Base-by-base conservation (phyloP, 2,113 vertebrate species). In the Phrynosoma platyrhinos region DNA sequence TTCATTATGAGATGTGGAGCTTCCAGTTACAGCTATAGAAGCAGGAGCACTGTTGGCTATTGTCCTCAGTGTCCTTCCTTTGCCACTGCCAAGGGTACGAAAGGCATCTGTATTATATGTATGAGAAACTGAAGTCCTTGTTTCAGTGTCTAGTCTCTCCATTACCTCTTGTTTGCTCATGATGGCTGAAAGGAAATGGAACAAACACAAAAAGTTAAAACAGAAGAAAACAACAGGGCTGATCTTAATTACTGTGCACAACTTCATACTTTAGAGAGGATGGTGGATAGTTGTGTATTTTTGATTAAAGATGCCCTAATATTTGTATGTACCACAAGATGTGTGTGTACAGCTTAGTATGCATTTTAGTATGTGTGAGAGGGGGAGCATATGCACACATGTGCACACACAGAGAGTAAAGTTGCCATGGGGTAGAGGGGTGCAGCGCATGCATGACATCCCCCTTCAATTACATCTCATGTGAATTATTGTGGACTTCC, bases 51-150 rank as follows among this genome's bases (percentile, higher is more conserved):
- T 0, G 0, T 78, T 90, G 10, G 85, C 95, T 71, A 96, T 92
- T 14, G 97, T 97, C 71, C 96, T 94, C 0, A 93, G 93, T 9
- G 95, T 94, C 94, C 84, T 93, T 90, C 97, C 97, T 69, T 95
- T 88, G 4, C 93, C 96, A 75, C 94, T 87, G 5, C 88, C 93
- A 91, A 96, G 84, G 78, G 93, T 94, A 0, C 94, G 96, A 76
- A 95, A 95, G 9, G 94, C 88, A 93, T 96, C 97, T 71, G 93
- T 79, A 13, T 89, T 89, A 87, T 94, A 92, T 0, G 87, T 36
- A 1, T 91, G 93, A 81, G 90, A 75, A 62, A 79, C 79, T 23
- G 92, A 88, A 77, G 91, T 94, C 91, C 91, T 94, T 0, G 94
- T 96, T 85, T 92, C 92, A 0, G 12, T 7, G 23, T 86, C 76